A percentile compares a stretch with the other conserved stretches of the same genome.
Conservation (phyloP, 2,888 invertebrate species). For the Dusona sp. region DNA sequence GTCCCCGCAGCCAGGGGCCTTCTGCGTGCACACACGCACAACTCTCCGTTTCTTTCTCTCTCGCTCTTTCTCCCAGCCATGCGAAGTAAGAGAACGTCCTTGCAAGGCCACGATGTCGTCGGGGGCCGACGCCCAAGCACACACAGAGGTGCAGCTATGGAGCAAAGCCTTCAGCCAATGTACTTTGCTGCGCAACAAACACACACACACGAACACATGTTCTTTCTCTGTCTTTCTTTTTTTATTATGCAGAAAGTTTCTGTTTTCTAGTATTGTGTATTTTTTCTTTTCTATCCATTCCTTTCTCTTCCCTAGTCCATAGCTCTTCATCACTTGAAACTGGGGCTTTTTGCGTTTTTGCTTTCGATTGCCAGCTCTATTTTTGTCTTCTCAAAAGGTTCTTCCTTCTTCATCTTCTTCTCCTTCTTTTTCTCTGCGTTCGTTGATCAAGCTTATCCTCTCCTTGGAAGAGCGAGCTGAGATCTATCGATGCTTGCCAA, state of each 20-base stretch:
- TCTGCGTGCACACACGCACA: conserved; percentile 51
- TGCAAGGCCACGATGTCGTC: conserved; percentile 78
- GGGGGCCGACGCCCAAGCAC: conserved; percentile 77
- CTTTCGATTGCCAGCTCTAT: conserved; percentile 45
- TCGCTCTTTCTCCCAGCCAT: background rate
- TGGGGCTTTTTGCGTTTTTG: conserved; percentile 31
- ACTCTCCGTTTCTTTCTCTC: conserved; percentile 41
- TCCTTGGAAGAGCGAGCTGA: conserved; percentile 5
- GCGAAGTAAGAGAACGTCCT: conserved; percentile 79
- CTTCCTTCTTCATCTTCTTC: conserved; percentile 59
- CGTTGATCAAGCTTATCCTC: conserved; percentile 25
- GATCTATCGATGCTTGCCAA: conserved; percentile 45
- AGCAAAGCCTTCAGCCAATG: conserved; percentile 33
- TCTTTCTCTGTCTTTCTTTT: conserved; percentile 40
- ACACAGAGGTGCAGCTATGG: conserved; percentile 35
- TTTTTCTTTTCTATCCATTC: conserved; percentile 19
- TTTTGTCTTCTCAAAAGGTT: conserved; percentile 55
- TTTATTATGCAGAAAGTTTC: conserved; percentile 14
- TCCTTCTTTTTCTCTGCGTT: background rate
- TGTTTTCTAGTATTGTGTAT: conserved; percentile 18
- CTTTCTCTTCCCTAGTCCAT: background rate
- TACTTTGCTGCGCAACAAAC: conserved; percentile 44
- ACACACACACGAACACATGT: conserved; percentile 41
- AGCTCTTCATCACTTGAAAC: background rate
- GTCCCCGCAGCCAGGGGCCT: conserved; percentile 47